Evolutionary conservation across 2,888 invertebrate species (phyloP), one percentile per base, ranked within the genome.

Genomic region (Cataglyphis altisquamis): DNA sequence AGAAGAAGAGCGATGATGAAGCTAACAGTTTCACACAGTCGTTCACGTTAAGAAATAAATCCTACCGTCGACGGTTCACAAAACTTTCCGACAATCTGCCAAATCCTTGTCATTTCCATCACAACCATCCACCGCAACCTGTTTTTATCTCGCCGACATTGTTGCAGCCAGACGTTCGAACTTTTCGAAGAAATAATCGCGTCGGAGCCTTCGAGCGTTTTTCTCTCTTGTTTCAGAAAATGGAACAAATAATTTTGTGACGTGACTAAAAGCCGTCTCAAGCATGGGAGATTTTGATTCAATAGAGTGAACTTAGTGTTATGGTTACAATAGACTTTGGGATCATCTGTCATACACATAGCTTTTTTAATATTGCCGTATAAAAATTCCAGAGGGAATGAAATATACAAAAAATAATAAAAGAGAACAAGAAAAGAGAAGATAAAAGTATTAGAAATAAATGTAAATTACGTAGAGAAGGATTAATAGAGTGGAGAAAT

Each of bases 91-190:
- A 60, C 6, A 55, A 67, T 67, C 57, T 67, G 60, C 45, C 67
- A 78, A 52, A 60, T 80, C 45, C 70, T 68, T 57, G 36, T 39
- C 55, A 64, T 77, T 67, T 77, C 41, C 57, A 67, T 77, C 55
- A 12, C 10, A 68, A 68, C 52, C 48, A 48, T 45, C 25, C n/a
- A 29, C 82, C 64, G 68, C 57, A 84, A 83, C 88, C 89, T 89
- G 73, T 89, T 70, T 75, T 89, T 89, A 89, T 78, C 83, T 77
- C 70, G 48, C 86, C 82, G 82, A 90, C 89, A 72, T 90, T 89
- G 88, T 89, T 89, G 85, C 87, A 84, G 77, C 39, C 60, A 48
- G 66, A 63, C 48, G 18, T 25, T 62, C 18, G 18, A 48, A 10
- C 25, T 63, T 72, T 52, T 60, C 55, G 32, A 68, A 55, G 72